phyloP scores from a whole-genome alignment of 2,113 vertebrate genomes.

The Erpornis zantholeuca region DNA sequence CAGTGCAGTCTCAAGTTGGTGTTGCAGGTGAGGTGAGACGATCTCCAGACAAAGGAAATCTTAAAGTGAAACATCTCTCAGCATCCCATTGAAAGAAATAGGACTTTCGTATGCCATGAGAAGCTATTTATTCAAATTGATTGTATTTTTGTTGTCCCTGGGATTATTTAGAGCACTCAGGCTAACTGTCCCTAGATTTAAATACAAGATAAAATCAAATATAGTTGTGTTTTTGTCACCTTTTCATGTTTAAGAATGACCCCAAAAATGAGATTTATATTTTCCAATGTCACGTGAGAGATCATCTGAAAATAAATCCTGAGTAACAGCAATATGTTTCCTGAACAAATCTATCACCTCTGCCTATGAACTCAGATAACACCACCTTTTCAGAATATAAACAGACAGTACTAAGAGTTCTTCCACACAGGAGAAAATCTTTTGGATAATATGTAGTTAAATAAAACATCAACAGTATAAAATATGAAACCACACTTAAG shows the following conservation, averaged over 20 bases:
- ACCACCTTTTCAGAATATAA: not conserved
- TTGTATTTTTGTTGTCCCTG: not conserved
- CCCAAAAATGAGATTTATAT: not conserved
- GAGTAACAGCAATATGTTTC: not conserved
- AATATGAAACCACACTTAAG: not conserved
- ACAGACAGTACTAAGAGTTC: not conserved
- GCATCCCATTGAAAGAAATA: not conserved
- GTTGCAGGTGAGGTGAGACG: not conserved
- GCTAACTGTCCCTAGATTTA: not conserved
- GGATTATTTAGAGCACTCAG: not conserved
- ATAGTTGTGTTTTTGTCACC: not conserved
- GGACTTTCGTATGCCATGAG: not conserved
- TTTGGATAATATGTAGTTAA: not conserved
- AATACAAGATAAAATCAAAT: not conserved
- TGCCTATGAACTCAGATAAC: not conserved
- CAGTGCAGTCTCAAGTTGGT: not conserved
- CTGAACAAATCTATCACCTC: not conserved
- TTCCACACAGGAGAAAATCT: not conserved
- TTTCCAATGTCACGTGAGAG: not conserved
- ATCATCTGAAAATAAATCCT: not conserved
- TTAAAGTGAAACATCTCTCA: not conserved
- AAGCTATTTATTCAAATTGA: not conserved
- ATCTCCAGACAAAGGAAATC: not conserved
- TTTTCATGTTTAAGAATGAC: not conserved
- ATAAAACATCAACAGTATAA: not conserved